These are phyloP conservation scores for Lithophane leautieri DNA, from an alignment of 2,888 invertebrate species.

Conservation along the genomic window DNA sequence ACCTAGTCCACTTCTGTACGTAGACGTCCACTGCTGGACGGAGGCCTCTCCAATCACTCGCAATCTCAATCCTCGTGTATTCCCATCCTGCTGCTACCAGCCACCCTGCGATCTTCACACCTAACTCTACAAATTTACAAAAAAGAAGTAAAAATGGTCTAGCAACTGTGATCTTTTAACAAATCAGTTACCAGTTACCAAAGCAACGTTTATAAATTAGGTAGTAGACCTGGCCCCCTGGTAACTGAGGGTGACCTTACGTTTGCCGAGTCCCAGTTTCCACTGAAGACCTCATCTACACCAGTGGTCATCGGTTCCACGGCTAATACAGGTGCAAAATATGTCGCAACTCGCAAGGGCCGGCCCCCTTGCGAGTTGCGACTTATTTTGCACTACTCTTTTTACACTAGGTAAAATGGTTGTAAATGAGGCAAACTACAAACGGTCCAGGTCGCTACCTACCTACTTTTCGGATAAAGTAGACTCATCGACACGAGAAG, in stretches of 20 bases:
- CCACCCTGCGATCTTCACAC: not conserved
- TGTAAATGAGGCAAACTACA: too few relatives aligned
- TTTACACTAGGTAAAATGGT: not conserved
- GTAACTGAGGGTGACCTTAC: not conserved
- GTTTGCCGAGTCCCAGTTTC: not conserved
- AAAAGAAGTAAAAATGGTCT: too few relatives aligned
- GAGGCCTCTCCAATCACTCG: not conserved
- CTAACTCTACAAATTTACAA: too few relatives aligned
- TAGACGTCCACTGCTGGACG: too few relatives aligned
- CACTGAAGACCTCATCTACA: not conserved
- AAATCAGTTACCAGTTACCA: too few relatives aligned
- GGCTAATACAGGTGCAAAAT: not conserved
- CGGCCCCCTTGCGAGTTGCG: not conserved
- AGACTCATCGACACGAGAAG: too few relatives aligned
- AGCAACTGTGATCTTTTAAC: not conserved
- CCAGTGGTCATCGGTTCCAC: not conserved
- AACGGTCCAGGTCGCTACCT: too few relatives aligned
- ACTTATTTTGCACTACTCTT: not conserved
- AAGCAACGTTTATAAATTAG: too few relatives aligned
- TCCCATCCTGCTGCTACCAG: not conserved
- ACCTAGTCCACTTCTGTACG: not conserved
- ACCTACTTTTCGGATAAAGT: too few relatives aligned
- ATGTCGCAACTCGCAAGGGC: too few relatives aligned
- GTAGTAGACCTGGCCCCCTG: not conserved
- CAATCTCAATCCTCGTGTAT: not conserved